phyloP scores from a whole-genome alignment of 1,140 invertebrate species.

The Anoplolepis gracilipes region DNA sequence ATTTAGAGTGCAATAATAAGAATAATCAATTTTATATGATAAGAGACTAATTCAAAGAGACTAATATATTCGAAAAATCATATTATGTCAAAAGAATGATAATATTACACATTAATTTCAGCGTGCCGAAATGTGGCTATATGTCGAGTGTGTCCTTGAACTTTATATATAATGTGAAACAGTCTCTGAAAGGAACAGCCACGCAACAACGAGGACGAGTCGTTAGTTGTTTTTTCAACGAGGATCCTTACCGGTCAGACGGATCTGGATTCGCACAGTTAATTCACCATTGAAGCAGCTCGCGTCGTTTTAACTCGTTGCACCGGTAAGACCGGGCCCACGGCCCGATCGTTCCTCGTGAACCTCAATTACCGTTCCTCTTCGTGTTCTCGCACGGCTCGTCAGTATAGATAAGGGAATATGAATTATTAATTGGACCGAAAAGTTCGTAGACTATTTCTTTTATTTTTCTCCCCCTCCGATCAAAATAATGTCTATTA shows the following conservation, averaged over 20 bases:
- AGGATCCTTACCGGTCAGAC: constrained; percentile 55
- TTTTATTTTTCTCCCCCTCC: too few relatives aligned
- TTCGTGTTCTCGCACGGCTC: constrained; percentile 42
- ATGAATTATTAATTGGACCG: not conserved
- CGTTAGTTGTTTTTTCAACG: constrained; percentile 34
- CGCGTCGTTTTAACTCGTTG: constrained; percentile 77
- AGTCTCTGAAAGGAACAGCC: not conserved
- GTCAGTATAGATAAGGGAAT: constrained; percentile 60
- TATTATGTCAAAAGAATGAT: not conserved
- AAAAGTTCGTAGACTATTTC: too few relatives aligned
- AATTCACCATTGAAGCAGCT: constrained; percentile 63
- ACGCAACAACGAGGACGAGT: constrained; percentile 31
- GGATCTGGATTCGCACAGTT: constrained; percentile 63
- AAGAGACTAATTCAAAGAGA: not conserved
- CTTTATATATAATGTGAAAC: constrained; percentile 65
- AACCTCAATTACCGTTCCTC: constrained; percentile 36
- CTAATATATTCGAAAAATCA: not conserved
- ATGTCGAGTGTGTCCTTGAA: not conserved
- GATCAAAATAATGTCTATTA: not conserved
- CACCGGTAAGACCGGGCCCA: constrained; percentile 75
- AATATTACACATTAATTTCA: not conserved
- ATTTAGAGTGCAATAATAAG: not conserved
- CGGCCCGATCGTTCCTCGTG: constrained; percentile 72
- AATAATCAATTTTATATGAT: not conserved
- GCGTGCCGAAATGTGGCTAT: not conserved